These are phyloP conservation scores for Pteruthius melanotis DNA, from an alignment of 2,113 vertebrate species.

Conservation along the genomic window DNA sequence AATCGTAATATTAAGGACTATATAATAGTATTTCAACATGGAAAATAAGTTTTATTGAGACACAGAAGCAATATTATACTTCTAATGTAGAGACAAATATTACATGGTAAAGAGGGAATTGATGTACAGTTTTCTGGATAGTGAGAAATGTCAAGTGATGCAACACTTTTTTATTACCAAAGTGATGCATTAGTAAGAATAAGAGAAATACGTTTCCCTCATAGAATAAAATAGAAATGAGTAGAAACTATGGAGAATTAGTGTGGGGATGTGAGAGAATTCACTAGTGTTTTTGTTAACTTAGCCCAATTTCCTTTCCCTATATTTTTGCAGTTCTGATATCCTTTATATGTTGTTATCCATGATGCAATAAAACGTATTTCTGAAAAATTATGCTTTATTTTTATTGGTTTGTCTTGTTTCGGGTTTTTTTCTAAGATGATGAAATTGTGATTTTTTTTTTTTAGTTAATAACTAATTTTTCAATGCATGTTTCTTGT, in stretches of 20 bases:
- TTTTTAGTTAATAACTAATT: slow-evolving; percentile 13
- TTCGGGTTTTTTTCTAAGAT: background rate
- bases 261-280: background rate
- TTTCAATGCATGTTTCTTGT: slow-evolving; percentile 42
- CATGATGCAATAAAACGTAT: background rate
- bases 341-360: background rate
- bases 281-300: background rate
- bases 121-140: background rate
- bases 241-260: background rate
- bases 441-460: background rate
- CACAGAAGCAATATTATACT: background rate
- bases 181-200: background rate
- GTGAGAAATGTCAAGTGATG: background rate
- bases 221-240: background rate
- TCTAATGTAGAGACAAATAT: background rate
- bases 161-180: background rate
- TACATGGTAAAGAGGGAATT: background rate
- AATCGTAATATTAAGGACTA: background rate
- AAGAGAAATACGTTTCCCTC: background rate
- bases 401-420: background rate
- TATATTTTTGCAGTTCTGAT: background rate
- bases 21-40: background rate
- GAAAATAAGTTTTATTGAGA: background rate
- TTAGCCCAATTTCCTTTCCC: background rate
- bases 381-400: background rate